Percentiles rank a stretch among this genome's conserved stretches.
These are phyloP conservation scores for Melipona bicolor DNA, from an alignment of 2,888 invertebrate genomes.

Conservation along the genomic window DNA sequence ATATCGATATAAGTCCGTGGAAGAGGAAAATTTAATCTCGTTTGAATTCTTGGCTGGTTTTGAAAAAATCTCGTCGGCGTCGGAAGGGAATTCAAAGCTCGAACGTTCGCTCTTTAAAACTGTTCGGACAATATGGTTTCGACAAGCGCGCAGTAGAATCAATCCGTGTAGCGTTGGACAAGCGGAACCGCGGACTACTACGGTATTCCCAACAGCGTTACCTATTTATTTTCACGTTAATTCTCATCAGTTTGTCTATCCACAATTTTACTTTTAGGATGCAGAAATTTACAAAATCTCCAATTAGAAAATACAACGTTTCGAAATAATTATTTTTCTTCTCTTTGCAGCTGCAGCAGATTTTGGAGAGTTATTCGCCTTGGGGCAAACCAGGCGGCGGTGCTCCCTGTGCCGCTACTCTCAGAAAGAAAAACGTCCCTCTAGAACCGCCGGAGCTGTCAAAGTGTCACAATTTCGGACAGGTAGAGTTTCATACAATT, in stretches of 20 bases:
- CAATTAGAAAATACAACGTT: background rate
- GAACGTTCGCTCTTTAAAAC: slow-evolving; percentile 20
- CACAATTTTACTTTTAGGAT: no score
- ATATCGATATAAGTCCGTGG: background rate
- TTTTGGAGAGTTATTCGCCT: slow-evolving; percentile 90
- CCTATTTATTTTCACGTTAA: background rate
- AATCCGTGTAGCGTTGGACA: slow-evolving; percentile 34
- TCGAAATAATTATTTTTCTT: slow-evolving; percentile 11
- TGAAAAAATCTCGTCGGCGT: slow-evolving; percentile 11
- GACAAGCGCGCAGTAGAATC: slow-evolving; percentile 36
- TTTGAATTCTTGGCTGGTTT: background rate
- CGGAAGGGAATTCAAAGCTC: slow-evolving; percentile 4
- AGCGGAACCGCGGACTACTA: slow-evolving; percentile 7
- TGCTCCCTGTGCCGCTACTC: slow-evolving; percentile 88
- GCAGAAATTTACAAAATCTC: background rate
- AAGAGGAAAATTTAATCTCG: background rate
- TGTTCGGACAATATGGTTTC: slow-evolving; percentile 23
- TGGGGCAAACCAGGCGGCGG: slow-evolving; percentile 92
- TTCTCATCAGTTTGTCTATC: background rate
- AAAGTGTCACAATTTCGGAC: slow-evolving; percentile 58
- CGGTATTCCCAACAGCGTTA: background rate
- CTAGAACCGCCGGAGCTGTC: slow-evolving; percentile 85
- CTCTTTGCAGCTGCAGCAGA: slow-evolving; percentile 86
- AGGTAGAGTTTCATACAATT: slow-evolving; percentile 64
- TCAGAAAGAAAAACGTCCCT: slow-evolving; percentile 89